Base-by-base conservation (phyloP, 30 jellyfish, hydroid and myxozoan species). In the Hydractinia symbiolongicarpus region DNA sequence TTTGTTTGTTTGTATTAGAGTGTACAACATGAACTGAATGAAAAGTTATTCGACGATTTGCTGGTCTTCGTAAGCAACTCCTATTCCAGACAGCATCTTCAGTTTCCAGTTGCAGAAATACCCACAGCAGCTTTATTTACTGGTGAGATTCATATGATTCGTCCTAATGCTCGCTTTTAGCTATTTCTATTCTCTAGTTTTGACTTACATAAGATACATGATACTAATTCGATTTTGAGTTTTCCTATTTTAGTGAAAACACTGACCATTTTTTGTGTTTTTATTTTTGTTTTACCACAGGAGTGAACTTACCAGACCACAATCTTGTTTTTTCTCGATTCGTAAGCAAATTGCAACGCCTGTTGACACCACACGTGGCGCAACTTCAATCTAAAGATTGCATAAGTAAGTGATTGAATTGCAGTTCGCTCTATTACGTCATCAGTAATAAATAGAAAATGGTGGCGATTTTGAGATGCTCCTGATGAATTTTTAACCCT, bases 271-370 rank as follows among this genome's bases (percentile, higher is more conserved):
- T 30, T 30, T 30, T 2, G 2, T 30, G 44, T 30, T 30, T 30
- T 30, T 30, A 30, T 30, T 30, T 30, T 30, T 74, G 30, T 8
- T 14, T 64, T 20, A 16, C 58, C 71, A 16, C 57, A 93, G 98
- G 98, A 54, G 96, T 93, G 79, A 93, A 93, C 67, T 72, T 93
- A 84, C 98, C 98, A 21, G 98, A 93, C 67, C 98, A 93, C 77
- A 95, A 85, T 21, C 74, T 81, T 4, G 78, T 88, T 10, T 88
- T 93, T 72, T 84, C 86, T 13, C 96, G 88, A 72, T 77, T 93
- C 13, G 81, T 74, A 54, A 40, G 82, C 16, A 67, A 81, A 54
- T 70, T 93, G 49, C 6, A 44, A 58, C 78, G 81, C 8, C 83
- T 84, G 40, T 66, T 81, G 50, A 72, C 94, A 53, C 91, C 96